Conservation (phyloP, 2,888 invertebrate genomes). For the Philhelius pedissequus region DNA sequence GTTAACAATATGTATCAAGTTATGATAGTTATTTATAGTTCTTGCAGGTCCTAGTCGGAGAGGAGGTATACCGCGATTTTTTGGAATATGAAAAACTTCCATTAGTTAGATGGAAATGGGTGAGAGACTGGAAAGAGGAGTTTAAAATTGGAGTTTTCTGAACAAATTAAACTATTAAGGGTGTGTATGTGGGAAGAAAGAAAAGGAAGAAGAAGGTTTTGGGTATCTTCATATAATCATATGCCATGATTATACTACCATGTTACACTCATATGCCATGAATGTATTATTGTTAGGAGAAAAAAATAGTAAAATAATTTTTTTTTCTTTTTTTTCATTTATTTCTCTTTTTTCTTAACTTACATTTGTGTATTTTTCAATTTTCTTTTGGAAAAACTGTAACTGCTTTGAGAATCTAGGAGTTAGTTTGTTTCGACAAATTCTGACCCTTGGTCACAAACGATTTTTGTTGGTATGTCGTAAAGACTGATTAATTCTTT, state of each 20-base stretch:
- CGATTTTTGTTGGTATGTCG: no score
- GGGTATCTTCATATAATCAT: background rate
- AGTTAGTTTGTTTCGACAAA: constrained; percentile 33
- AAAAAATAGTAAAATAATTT: background rate
- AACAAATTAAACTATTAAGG: background rate
- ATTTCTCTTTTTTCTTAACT: constrained; percentile 13
- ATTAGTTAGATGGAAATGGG: background rate
- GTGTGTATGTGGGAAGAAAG: background rate
- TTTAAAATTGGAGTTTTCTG: background rate
- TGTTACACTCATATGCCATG: constrained; percentile 32
- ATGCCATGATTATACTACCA: constrained; percentile 5
- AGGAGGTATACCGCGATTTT: constrained; percentile 15
- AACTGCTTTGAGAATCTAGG: constrained; percentile 30
- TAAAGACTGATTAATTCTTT: no score
- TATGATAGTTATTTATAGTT: constrained; percentile 8
- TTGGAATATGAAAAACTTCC: constrained; percentile 12
- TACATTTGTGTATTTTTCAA: background rate
- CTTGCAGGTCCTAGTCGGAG: constrained; percentile 15
- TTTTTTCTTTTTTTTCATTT: constrained; percentile 49
- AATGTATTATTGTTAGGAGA: constrained; percentile 32
- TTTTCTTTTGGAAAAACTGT: constrained; percentile 8
- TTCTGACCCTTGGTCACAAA: no score
- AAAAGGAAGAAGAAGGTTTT: background rate
- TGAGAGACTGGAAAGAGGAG: background rate
- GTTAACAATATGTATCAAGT: constrained; percentile 12